Base-by-base conservation (phyloP, 2,888 invertebrate genomes). In the Zygothrica quintamaculata region DNA sequence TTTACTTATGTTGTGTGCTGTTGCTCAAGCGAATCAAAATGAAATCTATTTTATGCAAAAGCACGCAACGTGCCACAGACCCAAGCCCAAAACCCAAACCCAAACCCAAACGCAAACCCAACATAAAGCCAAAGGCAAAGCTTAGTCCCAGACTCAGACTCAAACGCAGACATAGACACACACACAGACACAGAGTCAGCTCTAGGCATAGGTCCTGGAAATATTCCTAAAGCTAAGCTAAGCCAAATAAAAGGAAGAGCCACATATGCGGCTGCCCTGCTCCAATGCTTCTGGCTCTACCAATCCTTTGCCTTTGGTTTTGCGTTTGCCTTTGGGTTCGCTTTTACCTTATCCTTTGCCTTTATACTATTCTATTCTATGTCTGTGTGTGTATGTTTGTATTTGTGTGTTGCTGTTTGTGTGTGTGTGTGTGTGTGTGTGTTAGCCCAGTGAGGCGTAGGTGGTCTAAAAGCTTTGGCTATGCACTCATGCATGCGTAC, bases 21-120 rank as follows among this genome's bases (percentile, higher is more conserved):
- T 65, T 58, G 69, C 62, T 69, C 78, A 59, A 68, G 77, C 67
- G 78, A 85, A 68, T 77, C 68, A 77, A 74, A 76, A 82, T 73
- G 65, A 77, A 82, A 85, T 82, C 70, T 77, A 79, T 85, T 85
- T 87, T 86, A 88, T 86, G 77, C 84, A 72, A 67, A 76, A 66
- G 77, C 85, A 87, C 82, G 73, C 72, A 74, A 56, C 68, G 62
- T 61, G 65, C 33, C 50, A 43, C 11, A 33, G 46, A 33, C 46
- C 13, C 26, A 52, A 36, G 29, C 36, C 26, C 29, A 13, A 16
- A 8, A n/a, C 22, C 26, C 29, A 13, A 2, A 5, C 11, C 13
- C 13, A 29, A 26, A 26, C 5, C 8, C 26, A 8, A 26, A 26
- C 5, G 4, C 26, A 8, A 26, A 8, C 26, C 26, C 26, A 8